Evolutionary conservation across 2,888 invertebrate genomes (phyloP).

Genomic region (Abrostola triplasia): DNA sequence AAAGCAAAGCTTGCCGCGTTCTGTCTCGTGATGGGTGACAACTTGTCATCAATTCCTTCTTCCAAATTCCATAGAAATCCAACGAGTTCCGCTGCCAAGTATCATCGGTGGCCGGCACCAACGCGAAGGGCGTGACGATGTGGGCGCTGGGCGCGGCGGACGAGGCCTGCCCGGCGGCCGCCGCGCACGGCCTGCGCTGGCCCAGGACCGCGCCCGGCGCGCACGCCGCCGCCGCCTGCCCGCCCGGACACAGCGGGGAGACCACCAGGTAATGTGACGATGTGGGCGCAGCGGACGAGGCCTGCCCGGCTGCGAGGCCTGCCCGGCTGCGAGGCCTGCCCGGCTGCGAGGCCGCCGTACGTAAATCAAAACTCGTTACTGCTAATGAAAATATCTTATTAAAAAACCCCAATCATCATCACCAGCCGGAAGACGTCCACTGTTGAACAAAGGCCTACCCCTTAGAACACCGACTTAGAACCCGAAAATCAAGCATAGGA

Average conservation of each 20-base stretch:
- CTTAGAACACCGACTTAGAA: no score
- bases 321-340: no score
- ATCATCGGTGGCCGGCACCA: constrained; percentile 84
- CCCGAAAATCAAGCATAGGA: no score
- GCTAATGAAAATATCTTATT: no score
- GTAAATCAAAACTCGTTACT: no score
- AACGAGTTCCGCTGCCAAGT: constrained; percentile 93
- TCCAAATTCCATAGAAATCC: constrained; percentile 89
- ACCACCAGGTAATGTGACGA: constrained; percentile 70
- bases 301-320: neutral
- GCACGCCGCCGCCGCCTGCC: constrained; percentile 87
- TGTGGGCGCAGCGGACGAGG: no score
- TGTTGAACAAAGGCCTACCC: no score
- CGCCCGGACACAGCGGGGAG: constrained; percentile 84
- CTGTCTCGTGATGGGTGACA: no score
- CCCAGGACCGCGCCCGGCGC: constrained; percentile 92
- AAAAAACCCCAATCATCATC: no score
- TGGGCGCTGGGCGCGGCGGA: constrained; percentile 90
- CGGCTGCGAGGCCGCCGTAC: no score
- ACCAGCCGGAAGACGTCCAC: no score
- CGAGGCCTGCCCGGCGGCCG: constrained; percentile 84
- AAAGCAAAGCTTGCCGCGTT: no score
- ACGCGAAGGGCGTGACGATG: constrained; percentile 88
- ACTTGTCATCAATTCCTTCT: neutral
- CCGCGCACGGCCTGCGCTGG: constrained; percentile 87